Base-by-base conservation (phyloP, 2,797 vertebrate species). In the Platalea minor region DNA sequence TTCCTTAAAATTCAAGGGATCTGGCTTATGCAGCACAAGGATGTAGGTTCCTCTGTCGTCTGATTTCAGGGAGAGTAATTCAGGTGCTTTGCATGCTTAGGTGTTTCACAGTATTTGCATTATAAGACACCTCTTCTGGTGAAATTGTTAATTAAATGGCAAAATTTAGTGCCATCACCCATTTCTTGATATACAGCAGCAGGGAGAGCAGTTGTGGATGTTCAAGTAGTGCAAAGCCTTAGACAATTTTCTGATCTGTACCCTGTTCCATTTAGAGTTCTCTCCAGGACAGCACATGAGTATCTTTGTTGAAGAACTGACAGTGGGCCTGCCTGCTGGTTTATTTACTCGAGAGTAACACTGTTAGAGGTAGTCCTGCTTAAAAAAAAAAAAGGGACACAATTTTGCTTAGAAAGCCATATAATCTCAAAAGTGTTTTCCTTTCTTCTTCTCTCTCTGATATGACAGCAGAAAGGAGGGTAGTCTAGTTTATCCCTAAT, bases 401-500 rank as follows among this genome's bases (percentile, higher is more conserved):
- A 17, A 24, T 37, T 86, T 85, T 86, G 61, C 74, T 91, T 85
- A 73, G 84, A 95, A 92, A 90, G 11, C 45, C 25, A 19, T 75
- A 50, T 89, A 88, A 88, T 76, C 79, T 86, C 67, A 63, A 53
- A 31, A 48, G 14, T 77, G 14, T 88, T 91, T 95, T 86, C 25
- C 45, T 89, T 95, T 85, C 51, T 85, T 89, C 68, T 72, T 33
- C 48, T 78, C 8, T 23, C n/a, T 69, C 74, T 89, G 68, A 56
- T 51, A 24, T 35, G 68, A 76, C 45, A 82, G 68, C 45, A 91
- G 51, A 88, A 85, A 29, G 12, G 50, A 86, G 51, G 45, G 65
- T 90, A 85, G 75, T 85, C 59, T 92, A 72, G 51, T 93, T 95
- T 93, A 88, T 91, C 67, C 43, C 43, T 92, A 95, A 94, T 87